Percentiles rank a stretch among this genome's conserved stretches.
Evolutionary conservation across 2,797 vertebrate species (phyloP).

Genomic region (Okamejei kenojei): DNA sequence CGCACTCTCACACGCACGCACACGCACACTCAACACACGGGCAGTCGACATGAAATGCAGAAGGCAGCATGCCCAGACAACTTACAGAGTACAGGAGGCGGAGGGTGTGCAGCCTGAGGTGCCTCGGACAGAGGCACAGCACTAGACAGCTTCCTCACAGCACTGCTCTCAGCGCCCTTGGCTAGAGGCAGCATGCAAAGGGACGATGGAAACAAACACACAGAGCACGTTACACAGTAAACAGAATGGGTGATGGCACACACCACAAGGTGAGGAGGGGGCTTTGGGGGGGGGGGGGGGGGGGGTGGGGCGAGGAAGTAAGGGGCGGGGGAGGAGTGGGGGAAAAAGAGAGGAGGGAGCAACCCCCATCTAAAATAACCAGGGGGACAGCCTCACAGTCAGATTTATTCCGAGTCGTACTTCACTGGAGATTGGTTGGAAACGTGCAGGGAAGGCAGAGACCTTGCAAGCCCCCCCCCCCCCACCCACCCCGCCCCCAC

Average conservation of each 20-base stretch:
- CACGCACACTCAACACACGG: background rate
- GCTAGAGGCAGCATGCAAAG: conserved; percentile 48
- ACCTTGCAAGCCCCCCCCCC: background rate
- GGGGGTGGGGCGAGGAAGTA: background rate
- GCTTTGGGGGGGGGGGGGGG: background rate
- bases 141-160: conserved; percentile 59
- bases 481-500: too few species aligned
- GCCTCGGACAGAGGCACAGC: conserved; percentile 55
- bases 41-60: conserved; percentile 32
- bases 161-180: conserved; percentile 61
- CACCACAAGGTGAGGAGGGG: conserved; percentile 18
- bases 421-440: background rate
- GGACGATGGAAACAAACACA: conserved; percentile 37
- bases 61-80: conserved; percentile 45
- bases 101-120: conserved; percentile 49
- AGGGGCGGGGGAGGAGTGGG: background rate
- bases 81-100: conserved; percentile 63
- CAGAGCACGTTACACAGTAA: conserved; percentile 37
- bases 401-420: background rate
- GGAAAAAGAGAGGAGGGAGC: too few species aligned
- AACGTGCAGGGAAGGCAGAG: background rate
- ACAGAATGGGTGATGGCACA: conserved; percentile 35
- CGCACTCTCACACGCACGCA: background rate
- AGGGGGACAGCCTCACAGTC: background rate
- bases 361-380: background rate